Evolutionary conservation across 2,888 invertebrate species (phyloP).

Genomic region (Drepana falcataria): DNA sequence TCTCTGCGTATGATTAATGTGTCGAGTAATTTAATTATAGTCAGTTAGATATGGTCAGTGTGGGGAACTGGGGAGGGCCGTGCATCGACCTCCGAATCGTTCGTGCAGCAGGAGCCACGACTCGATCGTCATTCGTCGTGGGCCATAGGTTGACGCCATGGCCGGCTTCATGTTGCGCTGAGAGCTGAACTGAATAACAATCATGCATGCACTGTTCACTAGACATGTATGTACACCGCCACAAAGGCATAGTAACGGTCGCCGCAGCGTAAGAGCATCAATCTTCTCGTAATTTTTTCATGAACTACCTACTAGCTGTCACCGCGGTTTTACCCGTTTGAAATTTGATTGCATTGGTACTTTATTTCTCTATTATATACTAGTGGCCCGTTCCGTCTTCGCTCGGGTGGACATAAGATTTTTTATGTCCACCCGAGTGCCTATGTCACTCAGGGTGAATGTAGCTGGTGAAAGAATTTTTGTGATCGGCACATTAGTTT

Average conservation of each 20-base stretch:
- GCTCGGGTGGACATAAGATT: no score
- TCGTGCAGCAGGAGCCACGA: slow-evolving; percentile 36
- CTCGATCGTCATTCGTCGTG: slow-evolving; percentile 25
- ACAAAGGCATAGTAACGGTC: slow-evolving; percentile 7
- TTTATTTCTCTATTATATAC: no score
- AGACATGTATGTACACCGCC: slow-evolving; percentile 18
- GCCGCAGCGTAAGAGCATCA: neutral
- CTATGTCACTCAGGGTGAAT: no score
- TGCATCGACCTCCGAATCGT: slow-evolving; percentile 49
- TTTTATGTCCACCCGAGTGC: no score
- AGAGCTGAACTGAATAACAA: slow-evolving; percentile 53
- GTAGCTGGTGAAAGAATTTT: no score
- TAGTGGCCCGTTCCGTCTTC: no score
- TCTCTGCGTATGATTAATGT: slow-evolving; percentile 9
- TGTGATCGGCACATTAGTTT: no score
- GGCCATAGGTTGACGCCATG: slow-evolving; percentile 16
- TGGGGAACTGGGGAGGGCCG: slow-evolving; percentile 26
- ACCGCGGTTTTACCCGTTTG: no score
- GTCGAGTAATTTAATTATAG: slow-evolving; percentile 19
- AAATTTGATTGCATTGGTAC: no score
- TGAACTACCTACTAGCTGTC: no score
- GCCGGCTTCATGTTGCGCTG: slow-evolving; percentile 38
- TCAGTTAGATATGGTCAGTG: slow-evolving; percentile 20
- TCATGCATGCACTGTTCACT: slow-evolving; percentile 35
- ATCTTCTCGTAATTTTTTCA: neutral